Base-by-base conservation (phyloP, 2,113 vertebrate species). In the Garra rufa region DNA sequence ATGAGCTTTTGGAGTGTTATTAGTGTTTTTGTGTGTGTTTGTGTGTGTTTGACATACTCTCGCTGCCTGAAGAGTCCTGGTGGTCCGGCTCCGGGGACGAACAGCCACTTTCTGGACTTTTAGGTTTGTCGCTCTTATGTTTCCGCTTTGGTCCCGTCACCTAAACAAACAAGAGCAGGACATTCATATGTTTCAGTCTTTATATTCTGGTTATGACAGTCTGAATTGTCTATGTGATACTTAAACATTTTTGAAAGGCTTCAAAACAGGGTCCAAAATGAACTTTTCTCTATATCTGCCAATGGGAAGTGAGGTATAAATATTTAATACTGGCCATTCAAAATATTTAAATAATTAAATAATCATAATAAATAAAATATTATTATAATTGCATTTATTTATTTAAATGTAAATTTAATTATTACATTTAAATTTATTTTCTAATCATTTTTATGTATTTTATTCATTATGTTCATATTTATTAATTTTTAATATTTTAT, bases 11-110 rank as follows among this genome's bases (percentile, higher is more conserved):
- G 19, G 28, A 4, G 30, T 46, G n/a, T 74, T 34, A 9, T 21
- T 21, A 13, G 43, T 1, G 11, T 13, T 26, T 34, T 9, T 24
- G 4, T 69, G 59, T 28, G 21, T 24, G 69, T 71, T 38, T 85
- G n/a, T 83, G 21, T 76, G 43, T 30, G 26, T 63, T 14, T 11
- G 55, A 85, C 90, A 85, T 93, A 99, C 98, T 95, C 93, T 99
- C 98, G 79, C 97, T 99, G 86, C 96, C 98, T 69, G 98, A 99
- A 0, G 98, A 99, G 89, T 99, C 97, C 61, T 97, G 97, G 61
- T 93, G 96, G 91, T 99, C 97, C 3, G 94, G 97, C 90, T 99
- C 98, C 0, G 98, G 98, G 3, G 97, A 98, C 1, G 98, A 99
- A 88, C 97, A 98, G 71, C 98, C 97, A 65, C 96, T 96, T 87